phyloP scores from a whole-genome alignment of 2,113 vertebrate species.

The Plotosus lineatus region DNA sequence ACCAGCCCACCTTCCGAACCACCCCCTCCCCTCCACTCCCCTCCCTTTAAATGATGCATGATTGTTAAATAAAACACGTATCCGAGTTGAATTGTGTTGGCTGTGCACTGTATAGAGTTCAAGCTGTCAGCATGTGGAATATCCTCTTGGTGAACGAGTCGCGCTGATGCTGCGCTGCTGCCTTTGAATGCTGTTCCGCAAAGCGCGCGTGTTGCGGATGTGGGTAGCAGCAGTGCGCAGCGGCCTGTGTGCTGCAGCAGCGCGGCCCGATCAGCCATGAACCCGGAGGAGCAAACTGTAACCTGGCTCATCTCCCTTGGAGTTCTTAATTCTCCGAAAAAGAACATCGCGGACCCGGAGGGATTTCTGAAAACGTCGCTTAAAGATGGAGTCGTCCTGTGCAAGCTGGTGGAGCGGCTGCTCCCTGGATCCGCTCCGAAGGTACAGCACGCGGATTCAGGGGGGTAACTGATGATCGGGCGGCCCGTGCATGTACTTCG shows the following conservation, averaged over 20 bases:
- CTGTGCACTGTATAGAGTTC: background rate
- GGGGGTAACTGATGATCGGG: background rate
- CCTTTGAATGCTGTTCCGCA: slow-evolving; percentile 35
- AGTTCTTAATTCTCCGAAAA: slow-evolving; percentile 95
- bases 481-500: too few species aligned
- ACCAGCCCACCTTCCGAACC: too few species aligned
- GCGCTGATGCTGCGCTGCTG: background rate
- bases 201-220: slow-evolving; percentile 84
- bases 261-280: slow-evolving; percentile 75
- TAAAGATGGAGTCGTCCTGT: slow-evolving; percentile 91
- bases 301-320: slow-evolving; percentile 97
- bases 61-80: too few species aligned
- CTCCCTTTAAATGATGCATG: too few species aligned
- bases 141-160: background rate
- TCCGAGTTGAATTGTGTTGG: background rate
- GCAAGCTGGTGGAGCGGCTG: slow-evolving; percentile 86
- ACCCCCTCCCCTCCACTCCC: too few species aligned
- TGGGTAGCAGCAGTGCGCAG: slow-evolving; percentile 70
- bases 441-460: slow-evolving; percentile 74
- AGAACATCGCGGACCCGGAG: slow-evolving; percentile 87
- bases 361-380: slow-evolving; percentile 88
- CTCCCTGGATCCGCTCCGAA: slow-evolving; percentile 84
- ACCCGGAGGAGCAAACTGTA: slow-evolving; percentile 90
- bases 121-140: background rate
- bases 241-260: slow-evolving; percentile 51